A percentile compares a stretch with the other conserved stretches of the same genome.
Conservation (phyloP, 2,113 vertebrate species). For the Xiphophorus maculatus region DNA sequence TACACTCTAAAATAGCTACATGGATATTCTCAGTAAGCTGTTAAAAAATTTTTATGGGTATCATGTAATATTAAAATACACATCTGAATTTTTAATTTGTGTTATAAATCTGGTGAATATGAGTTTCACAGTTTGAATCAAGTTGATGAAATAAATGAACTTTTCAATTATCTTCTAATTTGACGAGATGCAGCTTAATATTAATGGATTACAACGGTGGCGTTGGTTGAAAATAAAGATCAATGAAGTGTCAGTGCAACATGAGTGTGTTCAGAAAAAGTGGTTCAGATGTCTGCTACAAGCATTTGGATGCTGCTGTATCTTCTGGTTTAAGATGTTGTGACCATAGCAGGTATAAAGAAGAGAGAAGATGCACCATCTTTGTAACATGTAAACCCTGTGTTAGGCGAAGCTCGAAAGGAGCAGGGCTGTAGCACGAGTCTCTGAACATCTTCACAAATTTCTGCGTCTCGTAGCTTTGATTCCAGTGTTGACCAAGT, state of each 20-base stretch:
- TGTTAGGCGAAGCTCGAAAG: conserved; percentile 59
- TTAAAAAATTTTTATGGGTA: too few species aligned
- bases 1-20: too few species aligned
- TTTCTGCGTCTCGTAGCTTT: conserved; percentile 12
- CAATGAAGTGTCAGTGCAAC: conserved; percentile 1
- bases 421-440: conserved; percentile 43
- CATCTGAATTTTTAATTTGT: not conserved
- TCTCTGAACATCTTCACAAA: conserved; percentile 22
- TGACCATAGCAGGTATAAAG: conserved; percentile 23
- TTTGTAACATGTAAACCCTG: conserved; percentile 66
- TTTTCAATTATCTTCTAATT: not conserved
- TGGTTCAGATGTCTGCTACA: conserved; percentile 63
- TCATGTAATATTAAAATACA: not conserved
- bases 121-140: not conserved
- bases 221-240: conserved; percentile 11
- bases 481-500: conserved; percentile 8
- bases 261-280: conserved; percentile 14
- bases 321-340: conserved; percentile 22
- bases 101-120: not conserved
- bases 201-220: not conserved
- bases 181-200: not conserved
- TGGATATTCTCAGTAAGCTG: too few species aligned
- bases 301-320: conserved; percentile 60
- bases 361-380: conserved; percentile 57
- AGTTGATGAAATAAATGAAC: too few species aligned